phyloP scores from a whole-genome alignment of 2,113 vertebrate species.

The Sebastes fasciatus region DNA sequence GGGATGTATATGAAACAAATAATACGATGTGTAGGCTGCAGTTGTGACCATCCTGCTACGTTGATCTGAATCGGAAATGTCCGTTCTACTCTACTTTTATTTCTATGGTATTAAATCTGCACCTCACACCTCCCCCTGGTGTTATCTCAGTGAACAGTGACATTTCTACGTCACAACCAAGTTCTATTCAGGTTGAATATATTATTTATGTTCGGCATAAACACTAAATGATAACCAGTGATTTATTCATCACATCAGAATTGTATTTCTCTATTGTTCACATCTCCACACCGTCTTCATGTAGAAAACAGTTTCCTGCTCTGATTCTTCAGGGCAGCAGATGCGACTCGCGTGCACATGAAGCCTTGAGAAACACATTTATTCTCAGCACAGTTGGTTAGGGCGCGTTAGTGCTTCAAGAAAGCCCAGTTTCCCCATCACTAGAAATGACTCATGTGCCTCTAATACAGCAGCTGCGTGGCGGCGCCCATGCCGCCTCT shows the following conservation, averaged over 20 bases:
- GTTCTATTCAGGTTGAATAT: not conserved
- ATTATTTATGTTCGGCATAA: not conserved
- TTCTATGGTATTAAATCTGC: not conserved
- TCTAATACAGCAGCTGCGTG: conserved; percentile 41
- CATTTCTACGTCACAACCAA: not conserved
- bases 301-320: not conserved
- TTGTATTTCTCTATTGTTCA: not conserved
- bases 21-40: too few species aligned
- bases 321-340: not conserved
- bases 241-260: not conserved
- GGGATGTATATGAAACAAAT: too few species aligned
- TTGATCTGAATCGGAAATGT: not conserved
- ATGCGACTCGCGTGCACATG: not conserved
- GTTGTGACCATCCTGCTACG: not conserved
- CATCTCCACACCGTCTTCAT: not conserved
- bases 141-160: not conserved
- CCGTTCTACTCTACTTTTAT: too few species aligned
- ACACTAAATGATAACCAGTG: not conserved
- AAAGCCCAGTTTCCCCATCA: conserved; percentile 41
- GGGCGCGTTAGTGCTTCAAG: conserved; percentile 26
- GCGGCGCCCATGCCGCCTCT: conserved; percentile 28
- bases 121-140: not conserved
- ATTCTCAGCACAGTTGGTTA: conserved; percentile 20
- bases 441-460: conserved; percentile 36
- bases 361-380: conserved; percentile 12